Evolutionary conservation across 1,140 invertebrate species (phyloP).

Genomic region (Aphis gossypii): DNA sequence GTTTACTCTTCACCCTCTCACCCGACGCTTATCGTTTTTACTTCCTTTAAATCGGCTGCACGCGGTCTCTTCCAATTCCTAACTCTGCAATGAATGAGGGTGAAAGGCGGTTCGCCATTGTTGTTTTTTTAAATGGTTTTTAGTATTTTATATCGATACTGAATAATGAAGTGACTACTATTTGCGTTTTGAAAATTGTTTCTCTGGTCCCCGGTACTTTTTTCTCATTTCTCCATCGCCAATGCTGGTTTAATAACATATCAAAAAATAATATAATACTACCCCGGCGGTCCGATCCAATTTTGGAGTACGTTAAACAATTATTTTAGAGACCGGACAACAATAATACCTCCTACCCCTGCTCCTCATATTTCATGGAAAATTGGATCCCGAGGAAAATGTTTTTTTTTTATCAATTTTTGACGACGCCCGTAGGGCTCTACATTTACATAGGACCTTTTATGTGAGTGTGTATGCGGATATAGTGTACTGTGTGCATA

Average conservation of each 20-base stretch:
- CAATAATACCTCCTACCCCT: constrained; percentile 40
- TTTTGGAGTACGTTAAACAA: constrained; percentile 55
- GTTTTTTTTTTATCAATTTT: constrained; percentile 55
- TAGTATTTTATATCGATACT: constrained; percentile 54
- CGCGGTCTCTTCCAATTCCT: constrained; percentile 41
- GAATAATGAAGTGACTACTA: constrained; percentile 53
- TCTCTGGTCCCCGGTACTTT: constrained; percentile 35
- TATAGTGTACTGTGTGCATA: constrained; percentile 3
- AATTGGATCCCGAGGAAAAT: constrained; percentile 53
- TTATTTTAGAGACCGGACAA: constrained; percentile 55
- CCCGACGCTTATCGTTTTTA: constrained; percentile 40
- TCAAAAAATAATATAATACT: constrained; percentile 55
- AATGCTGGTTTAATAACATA: constrained; percentile 34
- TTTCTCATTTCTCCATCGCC: not conserved
- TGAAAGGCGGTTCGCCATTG: constrained; percentile 20
- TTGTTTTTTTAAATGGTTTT: constrained; percentile 55
- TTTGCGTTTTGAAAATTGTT: constrained; percentile 53
- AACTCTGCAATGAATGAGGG: not conserved
- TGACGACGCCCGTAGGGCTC: constrained; percentile 55
- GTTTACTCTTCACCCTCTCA: constrained; percentile 22
- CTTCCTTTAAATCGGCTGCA: constrained; percentile 33
- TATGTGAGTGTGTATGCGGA: not conserved
- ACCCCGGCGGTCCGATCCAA: constrained; percentile 45
- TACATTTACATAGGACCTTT: constrained; percentile 56
- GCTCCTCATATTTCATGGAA: constrained; percentile 6